Evolutionary conservation across 2,797 vertebrate species (phyloP), one percentile per base, ranked within the genome.

Genomic region (Lithobates pipiens): DNA sequence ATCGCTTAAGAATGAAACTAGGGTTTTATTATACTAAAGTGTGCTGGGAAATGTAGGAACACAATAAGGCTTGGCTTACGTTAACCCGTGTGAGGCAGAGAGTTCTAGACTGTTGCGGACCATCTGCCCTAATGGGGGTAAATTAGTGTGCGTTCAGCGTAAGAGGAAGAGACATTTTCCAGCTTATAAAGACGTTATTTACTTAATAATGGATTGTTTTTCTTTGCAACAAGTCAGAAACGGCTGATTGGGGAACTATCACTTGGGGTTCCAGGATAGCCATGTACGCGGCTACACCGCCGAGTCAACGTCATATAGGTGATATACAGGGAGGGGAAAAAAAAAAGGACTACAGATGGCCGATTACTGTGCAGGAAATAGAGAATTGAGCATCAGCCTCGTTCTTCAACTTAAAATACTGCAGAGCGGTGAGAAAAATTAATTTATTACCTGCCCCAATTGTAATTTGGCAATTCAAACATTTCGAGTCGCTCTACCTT

Each of bases 1-100:
- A 89, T 83, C 88, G 84, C 88, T 88, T 90, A 50, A 90, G 90
- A 89, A 86, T 82, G 86, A 89, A 90, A 25, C 88, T 73, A 79
- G 39, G 57, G 80, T 86, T 16, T 84, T 15, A 88, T 71, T 34
- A 2, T 78, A 86, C 89, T 88, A 83, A 54, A 57, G 83, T 27
- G 75, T 27, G 10, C 46, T 42, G 65, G 44, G 44, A 61, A 69
- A 42, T 13, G 34, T 21, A 77, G 39, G 39, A 65, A 71, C 50
- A n/a, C 61, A 63, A 32, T 6, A 63, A 15, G 27, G 34, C 57
- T 67, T 75, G 81, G 44, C 42, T 84, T 9, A 77, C 10, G 34
- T 84, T 63, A 82, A 73, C 83, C 68, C 36, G 65, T 73, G 65
- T 68, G 44, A 80, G 21, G 29, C 46, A 69, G 69, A 80, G 44